A percentile compares a stretch with the other conserved stretches of the same genome.
These are phyloP conservation scores for Gnathonemus longibarbis DNA, from an alignment of 2,113 vertebrate genomes.

Conservation along the genomic window DNA sequence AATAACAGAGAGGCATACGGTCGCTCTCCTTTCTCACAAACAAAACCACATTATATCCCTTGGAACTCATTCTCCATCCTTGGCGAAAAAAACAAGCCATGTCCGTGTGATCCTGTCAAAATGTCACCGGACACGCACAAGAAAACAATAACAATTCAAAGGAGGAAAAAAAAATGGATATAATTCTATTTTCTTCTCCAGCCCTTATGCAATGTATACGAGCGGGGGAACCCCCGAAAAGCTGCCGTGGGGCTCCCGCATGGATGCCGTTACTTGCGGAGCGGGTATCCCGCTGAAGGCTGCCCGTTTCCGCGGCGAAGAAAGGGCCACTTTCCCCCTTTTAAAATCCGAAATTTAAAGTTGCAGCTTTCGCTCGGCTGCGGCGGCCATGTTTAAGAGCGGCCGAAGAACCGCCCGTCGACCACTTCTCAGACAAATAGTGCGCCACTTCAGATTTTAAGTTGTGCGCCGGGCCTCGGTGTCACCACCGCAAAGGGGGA, in stretches of 20 bases:
- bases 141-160: not conserved
- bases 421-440: slow-evolving; percentile 34
- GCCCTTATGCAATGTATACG: slow-evolving; percentile 6
- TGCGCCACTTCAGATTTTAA: slow-evolving; percentile 20
- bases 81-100: slow-evolving; percentile 7
- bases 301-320: not conserved
- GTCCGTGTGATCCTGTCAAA: slow-evolving; percentile 10
- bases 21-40: slow-evolving; percentile 5
- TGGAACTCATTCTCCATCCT: slow-evolving; percentile 8
- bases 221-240: not conserved
- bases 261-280: not conserved
- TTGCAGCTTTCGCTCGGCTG: slow-evolving; percentile 38
- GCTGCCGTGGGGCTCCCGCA: not conserved
- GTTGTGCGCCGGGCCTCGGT: not conserved
- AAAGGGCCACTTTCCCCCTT: slow-evolving; percentile 9
- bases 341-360: slow-evolving; percentile 37
- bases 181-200: slow-evolving; percentile 23
- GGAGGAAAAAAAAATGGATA: slow-evolving; percentile 13
- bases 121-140: not conserved
- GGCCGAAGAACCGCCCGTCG: slow-evolving; percentile 28
- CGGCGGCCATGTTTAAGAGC: slow-evolving; percentile 47
- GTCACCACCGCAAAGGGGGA: not conserved
- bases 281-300: not conserved
- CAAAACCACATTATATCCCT: slow-evolving; percentile 16
- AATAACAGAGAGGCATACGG: slow-evolving; percentile 29